Percentiles rank a stretch among this genome's conserved stretches.
Evolutionary conservation across 2,113 vertebrate genomes (phyloP).

Genomic region (Tretioscincus oriximinensis): DNA sequence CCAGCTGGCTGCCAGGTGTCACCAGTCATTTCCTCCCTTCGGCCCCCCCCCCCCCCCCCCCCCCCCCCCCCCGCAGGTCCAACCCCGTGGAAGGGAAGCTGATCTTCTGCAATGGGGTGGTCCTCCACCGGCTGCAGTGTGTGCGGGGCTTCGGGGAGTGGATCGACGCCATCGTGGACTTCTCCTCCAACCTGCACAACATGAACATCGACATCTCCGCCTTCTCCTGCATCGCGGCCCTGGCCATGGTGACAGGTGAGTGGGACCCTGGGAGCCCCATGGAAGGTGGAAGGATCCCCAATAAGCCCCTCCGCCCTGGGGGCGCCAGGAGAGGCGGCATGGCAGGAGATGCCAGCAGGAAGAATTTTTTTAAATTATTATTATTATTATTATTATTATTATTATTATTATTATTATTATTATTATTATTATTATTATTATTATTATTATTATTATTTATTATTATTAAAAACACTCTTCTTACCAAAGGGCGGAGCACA

Average conservation of each 20-base stretch:
- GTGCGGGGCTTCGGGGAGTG: slow-evolving; percentile 98
- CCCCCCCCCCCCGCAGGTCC: slow-evolving; percentile 81
- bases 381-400: too few species aligned
- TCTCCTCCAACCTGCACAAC: slow-evolving; percentile 97
- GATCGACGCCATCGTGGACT: slow-evolving; percentile 98
- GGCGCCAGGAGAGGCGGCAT: too few species aligned
- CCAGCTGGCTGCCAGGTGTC: slow-evolving; percentile 81
- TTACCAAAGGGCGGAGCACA: too few species aligned
- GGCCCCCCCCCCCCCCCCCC: neutral
- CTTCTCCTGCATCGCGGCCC: slow-evolving; percentile 97
- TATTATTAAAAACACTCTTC: too few species aligned
- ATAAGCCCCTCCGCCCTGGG: neutral
- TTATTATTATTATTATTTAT: too few species aligned
- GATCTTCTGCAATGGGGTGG: slow-evolving; percentile 98
- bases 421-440: too few species aligned
- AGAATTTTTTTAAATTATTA: too few species aligned
- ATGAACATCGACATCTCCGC: slow-evolving; percentile 98
- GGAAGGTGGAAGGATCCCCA: neutral
- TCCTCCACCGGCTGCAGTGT: slow-evolving; percentile 96
- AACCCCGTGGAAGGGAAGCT: slow-evolving; percentile 98
- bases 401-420: too few species aligned
- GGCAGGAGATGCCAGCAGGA: too few species aligned
- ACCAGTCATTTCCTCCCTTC: slow-evolving; percentile 75
- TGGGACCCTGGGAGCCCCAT: neutral
- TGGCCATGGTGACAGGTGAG: slow-evolving; percentile 99